Evolutionary conservation across 2,888 invertebrate species (phyloP).

Genomic region (Erebia aethiops): DNA sequence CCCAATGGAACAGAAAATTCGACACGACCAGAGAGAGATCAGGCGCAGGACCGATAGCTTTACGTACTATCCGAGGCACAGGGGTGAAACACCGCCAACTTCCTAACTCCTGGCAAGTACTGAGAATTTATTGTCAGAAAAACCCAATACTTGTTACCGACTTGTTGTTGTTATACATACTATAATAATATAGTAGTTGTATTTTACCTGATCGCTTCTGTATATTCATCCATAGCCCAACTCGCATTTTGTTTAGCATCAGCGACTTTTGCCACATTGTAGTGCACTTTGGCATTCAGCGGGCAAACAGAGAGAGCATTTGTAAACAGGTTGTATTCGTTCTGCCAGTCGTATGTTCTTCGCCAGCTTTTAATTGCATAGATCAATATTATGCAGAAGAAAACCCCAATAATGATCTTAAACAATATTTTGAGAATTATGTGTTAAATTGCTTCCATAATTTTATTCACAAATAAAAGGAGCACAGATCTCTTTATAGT

Average conservation of each 20-base stretch:
- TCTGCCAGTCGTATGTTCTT: slow-evolving; percentile 91
- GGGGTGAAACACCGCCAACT: too few relatives aligned
- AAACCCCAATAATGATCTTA: slow-evolving; percentile 36
- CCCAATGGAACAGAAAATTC: too few relatives aligned
- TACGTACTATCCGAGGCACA: too few relatives aligned
- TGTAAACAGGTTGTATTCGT: slow-evolving; percentile 89
- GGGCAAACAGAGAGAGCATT: slow-evolving; percentile 95
- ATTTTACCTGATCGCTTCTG: slow-evolving; percentile 86
- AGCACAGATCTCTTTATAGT: too few relatives aligned
- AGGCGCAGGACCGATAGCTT: too few relatives aligned
- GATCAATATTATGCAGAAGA: slow-evolving; percentile 51
- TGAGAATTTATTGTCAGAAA: too few relatives aligned
- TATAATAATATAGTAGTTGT: background rate
- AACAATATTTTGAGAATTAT: background rate
- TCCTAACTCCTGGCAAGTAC: too few relatives aligned
- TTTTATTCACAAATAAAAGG: too few relatives aligned
- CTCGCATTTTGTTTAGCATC: slow-evolving; percentile 87
- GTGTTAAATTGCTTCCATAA: too few relatives aligned
- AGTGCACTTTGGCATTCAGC: slow-evolving; percentile 95
- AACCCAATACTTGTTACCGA: too few relatives aligned
- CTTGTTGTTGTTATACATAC: too few relatives aligned
- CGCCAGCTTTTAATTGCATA: slow-evolving; percentile 77
- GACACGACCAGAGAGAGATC: too few relatives aligned
- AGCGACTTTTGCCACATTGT: slow-evolving; percentile 95
- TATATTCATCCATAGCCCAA: slow-evolving; percentile 90